These are phyloP conservation scores for Leucoraja erinaceus DNA, from an alignment of 2,113 vertebrate species.

Conservation along the genomic window DNA sequence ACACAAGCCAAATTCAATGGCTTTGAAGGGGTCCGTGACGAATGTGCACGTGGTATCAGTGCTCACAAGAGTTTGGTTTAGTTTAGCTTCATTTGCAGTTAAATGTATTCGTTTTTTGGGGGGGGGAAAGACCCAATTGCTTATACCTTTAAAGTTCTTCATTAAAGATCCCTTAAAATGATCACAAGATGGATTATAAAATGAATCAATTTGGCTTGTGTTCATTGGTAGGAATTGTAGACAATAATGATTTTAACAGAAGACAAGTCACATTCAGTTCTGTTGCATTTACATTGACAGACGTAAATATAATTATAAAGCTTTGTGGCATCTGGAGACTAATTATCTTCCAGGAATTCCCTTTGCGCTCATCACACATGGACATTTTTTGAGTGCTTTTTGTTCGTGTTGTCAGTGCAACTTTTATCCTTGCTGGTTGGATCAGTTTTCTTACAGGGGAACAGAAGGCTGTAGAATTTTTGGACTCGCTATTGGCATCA, in stretches of 20 bases:
- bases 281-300: no score
- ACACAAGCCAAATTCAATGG: background rate
- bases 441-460: background rate
- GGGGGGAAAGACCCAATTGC: background rate
- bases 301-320: background rate
- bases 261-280: no score
- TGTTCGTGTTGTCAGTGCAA: background rate
- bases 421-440: background rate
- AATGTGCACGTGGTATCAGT: background rate
- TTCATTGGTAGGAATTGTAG: background rate
- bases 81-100: no score
- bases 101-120: background rate
- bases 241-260: conserved; percentile 4
- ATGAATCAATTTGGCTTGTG: background rate
- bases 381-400: background rate
- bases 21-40: background rate
- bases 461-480: background rate
- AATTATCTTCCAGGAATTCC: background rate
- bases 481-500: background rate
- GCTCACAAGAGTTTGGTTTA: background rate
- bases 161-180: background rate
- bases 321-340: background rate
- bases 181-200: background rate
- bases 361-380: background rate
- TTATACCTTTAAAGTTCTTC: background rate